Evolutionary conservation across 1,140 invertebrate genomes (phyloP), one percentile per base, ranked within the genome.

Genomic region (Lerema accius): DNA sequence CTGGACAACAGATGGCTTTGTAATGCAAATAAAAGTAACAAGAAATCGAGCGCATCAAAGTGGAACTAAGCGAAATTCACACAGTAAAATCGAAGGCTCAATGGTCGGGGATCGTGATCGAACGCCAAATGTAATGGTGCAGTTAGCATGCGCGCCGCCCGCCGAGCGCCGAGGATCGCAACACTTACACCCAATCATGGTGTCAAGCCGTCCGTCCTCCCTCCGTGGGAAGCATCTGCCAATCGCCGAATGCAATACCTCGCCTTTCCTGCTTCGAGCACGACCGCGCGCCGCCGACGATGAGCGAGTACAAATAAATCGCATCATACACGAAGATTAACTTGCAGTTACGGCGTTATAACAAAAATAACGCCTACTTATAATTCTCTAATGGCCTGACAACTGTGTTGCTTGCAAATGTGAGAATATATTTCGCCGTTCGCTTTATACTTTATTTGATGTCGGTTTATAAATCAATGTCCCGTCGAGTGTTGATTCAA

Each of bases 151-250:
- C 51, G 51, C 51, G 51, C 39, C 51, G 51, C 43, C 39, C n/a
- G n/a, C n/a, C n/a, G n/a, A n/a, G n/a, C n/a, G n/a, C n/a, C n/a
- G n/a, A n/a, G n/a, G 51, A 56, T 56, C 51, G 51, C 39, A 56
- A 56, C 43, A 56, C 51, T 56, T 56, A 56, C 51, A 56, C 51
- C 51, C 51, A 56, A 56, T 56, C 51, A 56, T 56, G 23, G 39
- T 56, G 51, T 56, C 51, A 56, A 56, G 37, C 51, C 51, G 51
- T 56, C 53, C 40, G 40, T 56, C 40, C 53, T 19, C 53, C 39
- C 53, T 23, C 53, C 53, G 53, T 56, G 53, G 53, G 53, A 56
- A 56, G 53, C 53, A 56, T 56, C 53, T 56, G 53, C 53, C 53
- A 43, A 56, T 56, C 53, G 7, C 23, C 40, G 17, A 56, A 55